phyloP scores from a whole-genome alignment of 2,113 vertebrate species.

The Pluvialis apricaria region DNA sequence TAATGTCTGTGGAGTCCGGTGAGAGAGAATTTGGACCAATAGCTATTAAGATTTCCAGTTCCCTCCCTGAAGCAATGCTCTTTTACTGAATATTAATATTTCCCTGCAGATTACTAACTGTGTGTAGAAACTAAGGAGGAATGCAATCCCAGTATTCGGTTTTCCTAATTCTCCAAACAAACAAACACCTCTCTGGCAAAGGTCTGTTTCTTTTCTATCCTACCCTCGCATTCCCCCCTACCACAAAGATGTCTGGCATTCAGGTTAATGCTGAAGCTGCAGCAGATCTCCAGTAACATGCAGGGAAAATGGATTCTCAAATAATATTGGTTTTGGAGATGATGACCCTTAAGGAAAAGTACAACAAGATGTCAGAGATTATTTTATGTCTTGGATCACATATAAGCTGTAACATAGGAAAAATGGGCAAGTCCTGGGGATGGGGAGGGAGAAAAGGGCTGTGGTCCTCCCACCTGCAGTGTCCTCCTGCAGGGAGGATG shows the following conservation, averaged over 20 bases:
- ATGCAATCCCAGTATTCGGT: neutral
- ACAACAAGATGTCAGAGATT: neutral
- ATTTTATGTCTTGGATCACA: neutral
- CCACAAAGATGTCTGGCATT: accelerated
- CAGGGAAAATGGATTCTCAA: neutral
- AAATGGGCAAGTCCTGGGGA: neutral
- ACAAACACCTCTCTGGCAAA: neutral
- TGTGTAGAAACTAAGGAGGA: neutral
- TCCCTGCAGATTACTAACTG: slow-evolving; percentile 14
- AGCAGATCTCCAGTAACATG: neutral
- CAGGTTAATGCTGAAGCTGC: neutral
- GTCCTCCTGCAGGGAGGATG: neutral
- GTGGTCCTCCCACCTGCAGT: neutral
- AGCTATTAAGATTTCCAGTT: slow-evolving; percentile 25
- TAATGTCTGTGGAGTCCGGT: neutral
- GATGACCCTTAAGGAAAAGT: neutral
- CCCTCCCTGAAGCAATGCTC: neutral
- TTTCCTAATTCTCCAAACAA: neutral
- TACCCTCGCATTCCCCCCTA: neutral
- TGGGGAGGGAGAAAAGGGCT: neutral
- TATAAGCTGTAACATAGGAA: neutral
- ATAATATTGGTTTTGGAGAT: neutral
- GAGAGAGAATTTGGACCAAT: slow-evolving; percentile 16
- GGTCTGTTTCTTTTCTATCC: neutral
- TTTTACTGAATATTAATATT: slow-evolving; percentile 22